Evolutionary conservation across 2,888 invertebrate species (phyloP).

Genomic region (Drosophila seclusa): DNA sequence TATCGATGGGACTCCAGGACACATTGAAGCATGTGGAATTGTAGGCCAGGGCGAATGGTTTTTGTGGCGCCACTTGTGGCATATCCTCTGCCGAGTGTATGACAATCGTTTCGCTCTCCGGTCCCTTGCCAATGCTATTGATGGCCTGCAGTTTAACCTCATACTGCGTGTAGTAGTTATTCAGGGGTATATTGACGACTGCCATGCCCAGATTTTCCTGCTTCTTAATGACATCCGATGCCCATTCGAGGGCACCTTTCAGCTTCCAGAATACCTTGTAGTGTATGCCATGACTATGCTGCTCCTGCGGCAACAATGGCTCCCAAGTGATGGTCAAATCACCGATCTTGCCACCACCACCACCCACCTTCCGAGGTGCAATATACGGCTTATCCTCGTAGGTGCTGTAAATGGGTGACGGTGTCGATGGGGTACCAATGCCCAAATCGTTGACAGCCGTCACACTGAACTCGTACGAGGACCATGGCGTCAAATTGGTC

Average conservation of each 20-base stretch:
- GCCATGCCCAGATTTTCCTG: constrained; percentile 92
- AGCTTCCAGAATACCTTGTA: constrained; percentile 96
- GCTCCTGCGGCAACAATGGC: constrained; percentile 90
- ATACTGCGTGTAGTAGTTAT: constrained; percentile 93
- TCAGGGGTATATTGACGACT: constrained; percentile 90
- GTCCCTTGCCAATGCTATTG: constrained; percentile 93
- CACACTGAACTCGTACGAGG: constrained; percentile 95
- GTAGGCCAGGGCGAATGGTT: constrained; percentile 91
- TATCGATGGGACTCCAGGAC: constrained; percentile 94
- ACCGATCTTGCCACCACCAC: constrained; percentile 98
- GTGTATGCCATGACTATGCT: constrained; percentile 95
- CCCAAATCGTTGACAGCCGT: constrained; percentile 94
- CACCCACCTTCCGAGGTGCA: constrained; percentile 92
- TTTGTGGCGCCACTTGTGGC: constrained; percentile 95
- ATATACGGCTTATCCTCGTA: constrained; percentile 91
- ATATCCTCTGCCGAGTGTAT: constrained; percentile 96
- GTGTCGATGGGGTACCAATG: constrained; percentile 91
- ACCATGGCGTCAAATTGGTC: constrained; percentile 93
- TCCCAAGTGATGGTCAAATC: constrained; percentile 96
- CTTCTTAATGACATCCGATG: constrained; percentile 87
- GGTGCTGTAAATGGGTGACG: constrained; percentile 94
- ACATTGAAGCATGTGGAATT: constrained; percentile 97
- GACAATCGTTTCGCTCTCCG: constrained; percentile 90
- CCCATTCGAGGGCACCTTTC: constrained; percentile 91
- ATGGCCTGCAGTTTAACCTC: constrained; percentile 94